phyloP scores from a whole-genome alignment of 2,888 invertebrate species.

The Neocrepidodera transversa region DNA sequence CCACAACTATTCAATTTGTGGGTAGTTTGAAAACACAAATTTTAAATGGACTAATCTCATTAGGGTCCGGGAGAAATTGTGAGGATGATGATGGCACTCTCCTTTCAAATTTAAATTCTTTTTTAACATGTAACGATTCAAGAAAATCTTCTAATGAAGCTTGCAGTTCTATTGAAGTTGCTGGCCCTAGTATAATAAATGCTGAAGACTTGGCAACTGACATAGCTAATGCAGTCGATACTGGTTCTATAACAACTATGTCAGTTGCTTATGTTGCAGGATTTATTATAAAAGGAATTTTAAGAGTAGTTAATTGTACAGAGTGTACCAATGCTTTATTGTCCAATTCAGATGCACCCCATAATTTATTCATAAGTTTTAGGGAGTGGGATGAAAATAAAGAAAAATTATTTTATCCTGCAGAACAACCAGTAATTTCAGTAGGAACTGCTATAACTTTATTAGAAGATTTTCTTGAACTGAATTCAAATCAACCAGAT shows the following conservation, averaged over 20 bases:
- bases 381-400: conserved; percentile 16
- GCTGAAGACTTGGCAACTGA: no score
- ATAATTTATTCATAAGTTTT: conserved; percentile 8
- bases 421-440: no score
- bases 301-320: conserved; percentile 3
- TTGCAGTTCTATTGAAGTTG: conserved; percentile 5
- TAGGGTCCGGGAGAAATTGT: conserved; percentile 14
- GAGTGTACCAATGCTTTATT: not conserved
- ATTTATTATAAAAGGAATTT: no score
- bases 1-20: conserved; percentile 17
- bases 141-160: not conserved
- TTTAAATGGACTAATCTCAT: conserved; percentile 13
- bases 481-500: not conserved
- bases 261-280: no score
- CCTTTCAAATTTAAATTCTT: conserved; percentile 15
- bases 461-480: not conserved
- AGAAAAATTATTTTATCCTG: conserved; percentile 9
- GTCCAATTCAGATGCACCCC: not conserved
- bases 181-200: no score
- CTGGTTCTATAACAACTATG: no score
- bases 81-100: conserved; percentile 14
- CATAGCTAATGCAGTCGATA: no score
- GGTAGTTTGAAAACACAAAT: conserved; percentile 16
- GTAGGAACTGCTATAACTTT: no score
- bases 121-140: conserved; percentile 6